Base-by-base conservation (phyloP, 2,888 invertebrate species). In the Aradus depressus region DNA sequence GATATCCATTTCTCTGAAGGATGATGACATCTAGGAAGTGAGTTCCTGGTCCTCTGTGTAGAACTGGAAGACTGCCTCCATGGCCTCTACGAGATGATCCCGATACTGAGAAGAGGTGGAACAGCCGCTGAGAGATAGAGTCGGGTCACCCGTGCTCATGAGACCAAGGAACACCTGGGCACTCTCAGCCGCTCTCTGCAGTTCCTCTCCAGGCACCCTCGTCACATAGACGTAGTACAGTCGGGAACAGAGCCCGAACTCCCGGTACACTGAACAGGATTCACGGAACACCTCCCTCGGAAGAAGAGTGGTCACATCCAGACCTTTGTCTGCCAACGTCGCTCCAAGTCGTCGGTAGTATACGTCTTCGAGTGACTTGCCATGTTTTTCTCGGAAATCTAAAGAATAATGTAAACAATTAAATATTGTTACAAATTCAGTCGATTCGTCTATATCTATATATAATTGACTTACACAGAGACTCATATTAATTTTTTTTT, bases 201-300 rank as follows among this genome's bases (percentile, higher is more conserved):
- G 38, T 16, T 50, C 50, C 22, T 50, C 35, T 1, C 26, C 45
- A 1, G 56, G 56, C 3, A 56, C 32, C 6, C 51, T 25, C 16
- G 53, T 54, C 28, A 54, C 35, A 35, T 45, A 43, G 10, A 18
- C 12, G 50, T 56, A 56, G 39, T 52, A 54, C 2, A 54, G 44
- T 6, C 44, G 18, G 10, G 32, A 14, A 19, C 41, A 18, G 12
- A 56, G 25, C 4, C 48, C 56, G 34, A 45, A 52, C 16, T 49
- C 45, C 42, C 34, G 41, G 53, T 52, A 56, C 28, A 32, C n/a
- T 3, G 31, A 23, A 34, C 53, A 56, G n/a, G 45, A 34, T 19
- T 51, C 52, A 2, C 25, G 16, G 26, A 54, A 52, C n/a, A 47
- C 38, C 4, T 26, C 12, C 35, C 37, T 50, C 12, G 54, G 50